Base-by-base conservation (phyloP, 1,140 invertebrate species). In the Eciton burchellii region DNA sequence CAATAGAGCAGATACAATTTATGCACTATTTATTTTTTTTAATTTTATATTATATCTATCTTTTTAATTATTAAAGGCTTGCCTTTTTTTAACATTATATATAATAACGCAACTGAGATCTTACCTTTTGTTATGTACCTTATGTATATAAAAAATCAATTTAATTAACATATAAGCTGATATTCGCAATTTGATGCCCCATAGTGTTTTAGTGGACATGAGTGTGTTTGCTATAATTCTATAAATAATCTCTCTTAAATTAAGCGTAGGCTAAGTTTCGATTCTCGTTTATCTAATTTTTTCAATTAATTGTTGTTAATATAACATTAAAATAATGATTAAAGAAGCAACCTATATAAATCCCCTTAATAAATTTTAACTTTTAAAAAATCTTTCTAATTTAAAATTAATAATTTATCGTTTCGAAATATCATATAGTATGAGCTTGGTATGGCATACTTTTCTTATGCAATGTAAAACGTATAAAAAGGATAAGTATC, bases 381-480 rank as follows among this genome's bases (percentile, higher is more conserved):
- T 49, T 74, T 45, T 26, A 73, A 63, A n/a, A 21, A 47, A 68
- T 68, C 21, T 74, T 45, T 56, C 21, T 9, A n/a, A 56, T 56
- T 68, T 35, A 54, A 68, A 41, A 6, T 43, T 45, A 77, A 4
- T 54, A 21, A 56, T 79, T 68, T 56, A 26, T 4, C 63, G 24
- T 49, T 35, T 62, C 14, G 35, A 35, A 70, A 65, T 52, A 54
- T 24, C 66, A 4, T 70, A 74, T 60, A 82, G 35, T 47, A 43
- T 73, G 72, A 89, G 89, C 92, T 93, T 93, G 92, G 92, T 90
- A 91, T 92, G 91, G 90, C 92, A 93, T 92, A 85, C 87, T 89
- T 76, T 88, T 77, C 83, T 85, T 65, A 87, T 73, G 66, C 70
- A 57, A 62, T 49, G 21, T 59, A 70, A 82, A 82, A 49, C 41